These are phyloP conservation scores for Poecile montanus DNA, from an alignment of 2,797 vertebrate species.

Conservation along the genomic window DNA sequence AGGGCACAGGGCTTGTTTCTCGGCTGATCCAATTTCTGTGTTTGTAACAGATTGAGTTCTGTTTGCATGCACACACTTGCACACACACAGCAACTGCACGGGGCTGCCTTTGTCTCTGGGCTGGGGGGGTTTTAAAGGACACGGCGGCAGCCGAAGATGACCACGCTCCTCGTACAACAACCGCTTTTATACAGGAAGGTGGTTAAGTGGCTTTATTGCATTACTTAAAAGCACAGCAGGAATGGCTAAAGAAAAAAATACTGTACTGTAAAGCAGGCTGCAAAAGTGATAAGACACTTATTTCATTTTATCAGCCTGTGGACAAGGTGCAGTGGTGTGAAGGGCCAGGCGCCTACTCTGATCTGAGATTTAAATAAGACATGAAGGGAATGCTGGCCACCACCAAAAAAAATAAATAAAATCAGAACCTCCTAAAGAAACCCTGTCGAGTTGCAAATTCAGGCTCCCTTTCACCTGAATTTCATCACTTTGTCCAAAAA, in stretches of 20 bases:
- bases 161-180: constrained; percentile 24
- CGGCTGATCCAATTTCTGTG: neutral
- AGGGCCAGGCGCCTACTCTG: neutral
- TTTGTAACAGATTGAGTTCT: neutral
- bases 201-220: constrained; percentile 37
- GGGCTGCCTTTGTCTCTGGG: neutral
- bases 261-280: constrained; percentile 34
- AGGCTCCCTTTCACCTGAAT: neutral
- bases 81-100: neutral
- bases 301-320: constrained; percentile 53
- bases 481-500: neutral
- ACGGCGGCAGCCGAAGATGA: neutral
- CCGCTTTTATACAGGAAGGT: constrained; percentile 35
- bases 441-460: neutral
- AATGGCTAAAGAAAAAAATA: constrained; percentile 47
- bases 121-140: neutral
- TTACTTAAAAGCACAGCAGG: constrained; percentile 62
- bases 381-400: neutral
- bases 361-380: constrained; percentile 38
- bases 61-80: constrained; percentile 3
- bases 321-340: neutral
- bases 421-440: neutral
- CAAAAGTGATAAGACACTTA: constrained; percentile 41
- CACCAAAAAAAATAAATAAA: too few species aligned
- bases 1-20: neutral